These are phyloP conservation scores for Ophonus ardosiacus DNA, from an alignment of 2,888 invertebrate genomes.

Conservation along the genomic window DNA sequence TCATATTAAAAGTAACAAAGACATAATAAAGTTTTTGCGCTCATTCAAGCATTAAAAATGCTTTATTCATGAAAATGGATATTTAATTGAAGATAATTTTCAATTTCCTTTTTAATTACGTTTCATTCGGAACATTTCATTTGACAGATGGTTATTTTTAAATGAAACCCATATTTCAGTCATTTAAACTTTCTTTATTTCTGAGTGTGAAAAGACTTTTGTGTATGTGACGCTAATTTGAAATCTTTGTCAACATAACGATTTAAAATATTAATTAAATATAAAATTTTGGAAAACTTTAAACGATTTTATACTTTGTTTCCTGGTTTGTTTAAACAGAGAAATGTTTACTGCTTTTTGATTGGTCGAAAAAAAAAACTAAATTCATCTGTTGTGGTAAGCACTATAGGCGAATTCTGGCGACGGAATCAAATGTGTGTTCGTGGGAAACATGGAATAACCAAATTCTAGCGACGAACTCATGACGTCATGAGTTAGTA, in stretches of 20 bases:
- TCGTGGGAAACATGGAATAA: no score
- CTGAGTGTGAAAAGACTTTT: neutral
- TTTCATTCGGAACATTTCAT: slow-evolving; percentile 24
- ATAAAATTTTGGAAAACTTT: no score
- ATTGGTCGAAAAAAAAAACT: no score
- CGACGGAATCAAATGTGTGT: no score
- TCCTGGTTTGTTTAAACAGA: no score
- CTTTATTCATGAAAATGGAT: slow-evolving; percentile 43
- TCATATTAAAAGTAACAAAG: neutral
- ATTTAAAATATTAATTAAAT: neutral
- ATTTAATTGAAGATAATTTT: slow-evolving; percentile 38
- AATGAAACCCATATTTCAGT: neutral
- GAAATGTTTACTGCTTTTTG: no score
- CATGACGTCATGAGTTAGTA: no score
- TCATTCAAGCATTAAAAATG: slow-evolving; percentile 30
- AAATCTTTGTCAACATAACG: neutral
- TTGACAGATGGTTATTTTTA: slow-evolving; percentile 13
- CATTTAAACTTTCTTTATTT: neutral
- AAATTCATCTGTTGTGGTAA: no score
- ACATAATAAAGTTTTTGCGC: slow-evolving; percentile 33
- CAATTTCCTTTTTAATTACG: slow-evolving; percentile 47
- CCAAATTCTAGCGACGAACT: no score
- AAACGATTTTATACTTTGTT: no score
- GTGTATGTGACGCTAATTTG: neutral
- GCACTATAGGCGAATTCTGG: no score